Percentiles rank a stretch among this genome's conserved stretches.
Conservation (phyloP, 2,113 vertebrate species). For the Verasper variegatus region DNA sequence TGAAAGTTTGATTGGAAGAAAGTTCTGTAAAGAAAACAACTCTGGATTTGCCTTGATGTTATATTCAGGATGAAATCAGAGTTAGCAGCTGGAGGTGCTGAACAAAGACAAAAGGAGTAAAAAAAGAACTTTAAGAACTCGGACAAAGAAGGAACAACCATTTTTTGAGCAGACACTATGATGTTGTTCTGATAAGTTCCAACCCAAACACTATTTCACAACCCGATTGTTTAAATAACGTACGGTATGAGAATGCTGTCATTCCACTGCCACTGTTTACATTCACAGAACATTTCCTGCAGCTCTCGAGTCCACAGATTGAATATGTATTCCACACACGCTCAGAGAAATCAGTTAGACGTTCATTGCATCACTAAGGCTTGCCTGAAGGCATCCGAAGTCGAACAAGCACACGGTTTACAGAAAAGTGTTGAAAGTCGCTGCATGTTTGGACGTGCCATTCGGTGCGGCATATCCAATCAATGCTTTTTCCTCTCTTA, state of each 20-base stretch:
- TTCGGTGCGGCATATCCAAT: background rate
- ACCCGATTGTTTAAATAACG: background rate
- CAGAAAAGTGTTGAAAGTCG: background rate
- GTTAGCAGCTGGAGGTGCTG: conserved; percentile 1
- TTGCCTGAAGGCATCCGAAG: background rate
- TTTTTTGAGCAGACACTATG: no score
- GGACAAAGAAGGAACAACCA: no score
- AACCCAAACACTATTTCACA: background rate
- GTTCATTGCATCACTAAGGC: background rate
- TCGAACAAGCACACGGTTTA: background rate
- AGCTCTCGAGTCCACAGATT: background rate
- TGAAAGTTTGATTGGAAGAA: background rate
- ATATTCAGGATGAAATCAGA: background rate
- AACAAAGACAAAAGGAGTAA: background rate
- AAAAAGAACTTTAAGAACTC: background rate
- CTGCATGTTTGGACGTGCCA: background rate
- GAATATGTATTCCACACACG: background rate
- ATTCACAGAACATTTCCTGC: background rate
- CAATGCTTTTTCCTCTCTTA: background rate
- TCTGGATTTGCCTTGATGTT: background rate
- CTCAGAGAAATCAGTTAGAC: conserved; percentile 4
- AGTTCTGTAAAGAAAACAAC: background rate
- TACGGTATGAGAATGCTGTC: background rate
- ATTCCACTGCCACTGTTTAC: background rate
- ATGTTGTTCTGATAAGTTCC: background rate